Percentiles rank a stretch among this genome's conserved stretches.
phyloP scores from a whole-genome alignment of 1,140 invertebrate genomes.

The Apis dorsata region DNA sequence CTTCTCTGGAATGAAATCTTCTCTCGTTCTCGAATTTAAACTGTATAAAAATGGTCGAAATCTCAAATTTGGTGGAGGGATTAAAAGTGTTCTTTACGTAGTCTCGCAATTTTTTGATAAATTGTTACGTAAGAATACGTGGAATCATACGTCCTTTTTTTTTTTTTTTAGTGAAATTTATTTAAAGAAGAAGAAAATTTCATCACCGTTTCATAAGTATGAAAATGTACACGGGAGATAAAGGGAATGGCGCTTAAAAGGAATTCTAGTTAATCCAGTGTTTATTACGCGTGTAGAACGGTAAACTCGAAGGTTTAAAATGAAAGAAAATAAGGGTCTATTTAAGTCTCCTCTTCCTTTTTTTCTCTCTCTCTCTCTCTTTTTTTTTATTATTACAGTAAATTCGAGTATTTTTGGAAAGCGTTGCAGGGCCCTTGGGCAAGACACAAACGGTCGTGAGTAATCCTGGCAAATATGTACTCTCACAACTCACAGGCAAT shows the following conservation, averaged over 20 bases:
- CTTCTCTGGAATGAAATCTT: too few relatives aligned
- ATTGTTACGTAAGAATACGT: too few relatives aligned
- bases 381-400: neutral
- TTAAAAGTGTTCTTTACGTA: too few relatives aligned
- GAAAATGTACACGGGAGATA: neutral
- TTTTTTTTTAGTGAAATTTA: too few relatives aligned
- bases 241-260: neutral
- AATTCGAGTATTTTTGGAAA: neutral
- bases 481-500: too few relatives aligned
- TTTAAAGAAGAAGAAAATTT: neutral
- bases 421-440: neutral
- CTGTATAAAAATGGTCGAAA: too few relatives aligned
- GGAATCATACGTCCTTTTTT: too few relatives aligned
- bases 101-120: too few relatives aligned
- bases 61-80: too few relatives aligned
- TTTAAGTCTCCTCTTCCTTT: neutral
- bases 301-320: neutral
- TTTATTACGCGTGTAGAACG: neutral
- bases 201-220: neutral
- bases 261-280: neutral
- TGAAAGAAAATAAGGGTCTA: neutral
- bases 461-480: slow-evolving; percentile 2
- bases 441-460: neutral
- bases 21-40: too few relatives aligned
- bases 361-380: too few relatives aligned